A percentile compares a stretch with the other conserved stretches of the same genome.
These are phyloP conservation scores for Vulpes ferrilata DNA, from an alignment of 2,113 vertebrate species.

Conservation along the genomic window DNA sequence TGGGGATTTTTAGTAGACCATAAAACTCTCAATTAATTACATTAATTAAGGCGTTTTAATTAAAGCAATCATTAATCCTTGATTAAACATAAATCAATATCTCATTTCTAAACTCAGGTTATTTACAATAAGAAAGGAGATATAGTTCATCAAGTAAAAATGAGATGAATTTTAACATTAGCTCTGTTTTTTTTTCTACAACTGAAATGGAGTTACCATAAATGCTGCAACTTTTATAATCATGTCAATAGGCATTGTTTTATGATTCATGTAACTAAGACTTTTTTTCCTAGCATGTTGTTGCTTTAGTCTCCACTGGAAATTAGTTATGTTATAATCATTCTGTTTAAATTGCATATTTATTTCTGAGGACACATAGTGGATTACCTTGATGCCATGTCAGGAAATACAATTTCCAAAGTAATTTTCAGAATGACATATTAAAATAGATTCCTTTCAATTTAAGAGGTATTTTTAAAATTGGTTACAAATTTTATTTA, in stretches of 20 bases:
- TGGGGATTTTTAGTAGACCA: constrained; percentile 20
- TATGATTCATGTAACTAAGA: background rate
- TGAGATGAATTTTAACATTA: background rate
- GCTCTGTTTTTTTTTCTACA: background rate
- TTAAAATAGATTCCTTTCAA: background rate
- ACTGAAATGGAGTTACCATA: background rate
- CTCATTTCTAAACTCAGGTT: constrained; percentile 30
- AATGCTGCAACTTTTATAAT: background rate
- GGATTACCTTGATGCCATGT: background rate
- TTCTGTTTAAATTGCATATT: background rate
- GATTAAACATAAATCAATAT: constrained; percentile 68
- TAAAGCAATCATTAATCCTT: constrained; percentile 55
- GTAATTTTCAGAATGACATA: background rate
- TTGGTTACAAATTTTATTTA: constrained; percentile 23
- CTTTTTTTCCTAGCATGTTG: background rate
- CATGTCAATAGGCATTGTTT: background rate
- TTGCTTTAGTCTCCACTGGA: background rate
- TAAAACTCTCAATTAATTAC: constrained; percentile 66
- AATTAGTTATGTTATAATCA: background rate
- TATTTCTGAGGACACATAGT: background rate
- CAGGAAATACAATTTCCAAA: background rate
- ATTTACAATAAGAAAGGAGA: background rate
- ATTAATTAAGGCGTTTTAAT: constrained; percentile 56
- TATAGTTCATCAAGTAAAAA: background rate
- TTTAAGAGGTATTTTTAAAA: background rate